Percentiles rank a stretch among this genome's conserved stretches.
Evolutionary conservation across 2,797 vertebrate species (phyloP).

Genomic region (Rhabdophis nuchalis): DNA sequence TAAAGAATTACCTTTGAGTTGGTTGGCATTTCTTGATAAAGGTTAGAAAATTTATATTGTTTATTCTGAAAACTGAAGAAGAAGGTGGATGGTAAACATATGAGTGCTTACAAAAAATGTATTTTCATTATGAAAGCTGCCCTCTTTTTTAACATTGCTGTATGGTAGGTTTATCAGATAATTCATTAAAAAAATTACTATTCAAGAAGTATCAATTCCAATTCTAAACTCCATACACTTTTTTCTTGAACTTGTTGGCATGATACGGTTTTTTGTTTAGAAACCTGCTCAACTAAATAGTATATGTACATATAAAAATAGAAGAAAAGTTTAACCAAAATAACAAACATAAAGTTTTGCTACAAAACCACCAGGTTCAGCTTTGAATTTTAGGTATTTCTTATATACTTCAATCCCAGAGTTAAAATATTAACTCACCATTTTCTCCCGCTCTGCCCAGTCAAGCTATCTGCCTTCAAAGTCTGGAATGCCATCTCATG

Average conservation of each 20-base stretch:
- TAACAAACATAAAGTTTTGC: background rate
- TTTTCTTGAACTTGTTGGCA: background rate
- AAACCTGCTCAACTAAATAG: background rate
- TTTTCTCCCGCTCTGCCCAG: background rate
- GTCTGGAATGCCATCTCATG: background rate
- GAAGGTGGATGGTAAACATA: background rate
- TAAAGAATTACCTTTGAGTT: background rate
- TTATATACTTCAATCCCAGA: background rate
- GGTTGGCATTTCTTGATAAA: background rate
- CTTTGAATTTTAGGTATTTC: background rate
- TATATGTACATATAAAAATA: background rate
- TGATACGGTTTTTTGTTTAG: background rate
- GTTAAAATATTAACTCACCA: background rate
- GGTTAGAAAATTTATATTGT: background rate
- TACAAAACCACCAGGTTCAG: background rate
- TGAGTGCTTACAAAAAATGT: background rate
- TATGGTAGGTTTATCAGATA: background rate
- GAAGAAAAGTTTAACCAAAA: background rate
- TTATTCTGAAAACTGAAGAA: background rate
- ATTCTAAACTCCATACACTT: background rate
- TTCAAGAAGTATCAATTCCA: background rate
- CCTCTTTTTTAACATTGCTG: background rate
- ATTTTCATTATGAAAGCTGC: background rate
- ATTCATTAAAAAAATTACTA: background rate
- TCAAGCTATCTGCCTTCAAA: background rate